Base-by-base conservation (phyloP, 2,797 vertebrate genomes). In the Xyrichtys novacula region DNA sequence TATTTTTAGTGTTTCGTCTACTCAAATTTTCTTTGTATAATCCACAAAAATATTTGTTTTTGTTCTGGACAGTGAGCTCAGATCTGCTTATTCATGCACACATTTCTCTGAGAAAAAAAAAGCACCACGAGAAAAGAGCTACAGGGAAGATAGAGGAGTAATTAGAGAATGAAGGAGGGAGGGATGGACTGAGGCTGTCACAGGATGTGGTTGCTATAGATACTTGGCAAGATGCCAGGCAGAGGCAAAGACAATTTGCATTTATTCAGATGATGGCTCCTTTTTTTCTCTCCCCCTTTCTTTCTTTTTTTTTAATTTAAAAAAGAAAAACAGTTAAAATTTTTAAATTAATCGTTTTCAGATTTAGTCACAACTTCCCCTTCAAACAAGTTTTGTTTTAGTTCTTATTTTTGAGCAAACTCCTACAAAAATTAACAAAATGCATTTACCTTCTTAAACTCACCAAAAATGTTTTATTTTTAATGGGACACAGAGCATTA, bases 201-300 rank as follows among this genome's bases (percentile, higher is more conserved):
- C 64, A 87, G 67, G 85, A 88, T 86, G 80, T 85, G 85, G 92
- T 94, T 93, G 89, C 93, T 86, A 94, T 94, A 91, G 93, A 88
- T 90, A 93, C 89, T 78, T 92, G 89, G 88, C 87, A 90, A 53
- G 74, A 87, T 91, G 90, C 91, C 87, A 89, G 66, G 68, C 85
- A 69, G 84, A 83, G 80, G 76, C 78, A 81, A 72, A 40, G 32
- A 19, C 79, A 70, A 91, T 92, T 91, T 93, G 87, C 90, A 91
- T 93, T 86, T 88, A 93, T 92, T 93, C 86, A 92, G 81, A 92
- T 91, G 73, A 76, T 62, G 44, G 48, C 56, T 83, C 39, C 61
- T 79, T 32, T 52, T 56, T 48, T 32, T 55, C 39, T 54, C 39
- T 64, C 44, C 52, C 26, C 76, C 40, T 56, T 40, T 74, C 42